A percentile compares a stretch with the other conserved stretches of the same genome.
Evolutionary conservation across 1,140 invertebrate species (phyloP).

Genomic region (Gonatopus flavifemur): DNA sequence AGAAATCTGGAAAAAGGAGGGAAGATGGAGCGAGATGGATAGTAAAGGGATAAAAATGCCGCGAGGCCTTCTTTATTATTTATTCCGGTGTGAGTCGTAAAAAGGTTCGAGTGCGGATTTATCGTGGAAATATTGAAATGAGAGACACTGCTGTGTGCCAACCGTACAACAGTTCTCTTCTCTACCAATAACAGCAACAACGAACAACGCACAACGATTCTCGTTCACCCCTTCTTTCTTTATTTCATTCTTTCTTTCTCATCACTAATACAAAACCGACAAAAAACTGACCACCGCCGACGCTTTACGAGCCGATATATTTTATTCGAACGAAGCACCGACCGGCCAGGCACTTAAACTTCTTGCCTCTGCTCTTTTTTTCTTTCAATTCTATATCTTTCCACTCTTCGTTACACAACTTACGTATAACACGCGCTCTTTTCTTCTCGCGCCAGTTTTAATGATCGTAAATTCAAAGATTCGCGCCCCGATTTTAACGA

Average conservation of each 20-base stretch:
- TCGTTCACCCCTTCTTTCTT: background rate
- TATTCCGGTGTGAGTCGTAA: slow-evolving; percentile 42
- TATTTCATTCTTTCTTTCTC: background rate
- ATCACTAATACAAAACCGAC: slow-evolving; percentile 2
- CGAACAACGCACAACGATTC: too few relatives aligned
- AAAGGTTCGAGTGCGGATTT: slow-evolving; percentile 36
- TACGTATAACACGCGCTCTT: too few relatives aligned
- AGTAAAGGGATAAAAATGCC: slow-evolving; percentile 1
- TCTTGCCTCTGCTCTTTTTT: slow-evolving; percentile 7
- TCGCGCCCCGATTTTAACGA: too few relatives aligned
- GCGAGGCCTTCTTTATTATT: slow-evolving; percentile 36
- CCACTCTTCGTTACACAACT: too few relatives aligned
- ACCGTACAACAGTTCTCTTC: too few relatives aligned
- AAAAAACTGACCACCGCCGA: slow-evolving; percentile 22
- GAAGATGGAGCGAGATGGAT: background rate
- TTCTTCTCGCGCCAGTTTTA: slow-evolving; percentile 1
- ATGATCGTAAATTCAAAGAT: too few relatives aligned
- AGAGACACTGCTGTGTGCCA: slow-evolving; percentile 30
- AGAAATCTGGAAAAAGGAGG: background rate
- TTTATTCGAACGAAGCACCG: slow-evolving; percentile 24
- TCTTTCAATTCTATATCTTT: too few relatives aligned
- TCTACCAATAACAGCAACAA: too few relatives aligned
- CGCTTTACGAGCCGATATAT: slow-evolving; percentile 34
- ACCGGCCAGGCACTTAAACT: slow-evolving; percentile 14
- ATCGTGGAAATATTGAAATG: slow-evolving; percentile 46